phyloP scores from a whole-genome alignment of 2,888 invertebrate genomes.

The Neelides folsomi region DNA sequence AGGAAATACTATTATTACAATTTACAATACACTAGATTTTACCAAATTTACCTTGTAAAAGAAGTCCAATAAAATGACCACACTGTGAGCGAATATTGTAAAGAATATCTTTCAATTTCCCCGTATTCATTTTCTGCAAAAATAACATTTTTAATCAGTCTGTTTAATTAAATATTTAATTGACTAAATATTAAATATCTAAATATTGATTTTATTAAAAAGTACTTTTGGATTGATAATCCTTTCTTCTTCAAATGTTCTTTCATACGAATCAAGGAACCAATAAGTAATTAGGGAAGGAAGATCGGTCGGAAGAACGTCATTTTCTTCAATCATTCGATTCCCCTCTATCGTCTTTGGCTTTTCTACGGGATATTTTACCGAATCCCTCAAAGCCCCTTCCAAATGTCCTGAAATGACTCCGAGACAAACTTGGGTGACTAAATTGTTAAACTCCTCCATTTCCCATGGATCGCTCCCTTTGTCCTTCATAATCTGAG shows the following conservation, averaged over 20 bases:
- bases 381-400: no score
- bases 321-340: not conserved
- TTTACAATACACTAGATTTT: slow-evolving; percentile 3
- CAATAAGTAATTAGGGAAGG: slow-evolving; percentile 20
- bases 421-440: no score
- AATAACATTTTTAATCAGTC: no score
- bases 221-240: slow-evolving; percentile 24
- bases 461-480: no score
- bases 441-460: no score
- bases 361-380: no score
- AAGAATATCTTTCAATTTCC: slow-evolving; percentile 56
- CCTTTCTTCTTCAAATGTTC: slow-evolving; percentile 25
- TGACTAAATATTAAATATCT: not conserved
- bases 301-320: slow-evolving; percentile 8
- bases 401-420: no score
- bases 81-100: slow-evolving; percentile 45
- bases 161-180: no score
- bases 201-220: not conserved
- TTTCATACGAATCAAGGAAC: slow-evolving; percentile 28
- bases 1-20: not conserved
- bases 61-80: slow-evolving; percentile 47
- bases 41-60: slow-evolving; percentile 43
- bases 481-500: no score
- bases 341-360: no score
- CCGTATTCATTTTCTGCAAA: slow-evolving; percentile 54